Conservation (phyloP, 53 echinoderm and acorn worm species). For the Holothuria leucospilota region DNA sequence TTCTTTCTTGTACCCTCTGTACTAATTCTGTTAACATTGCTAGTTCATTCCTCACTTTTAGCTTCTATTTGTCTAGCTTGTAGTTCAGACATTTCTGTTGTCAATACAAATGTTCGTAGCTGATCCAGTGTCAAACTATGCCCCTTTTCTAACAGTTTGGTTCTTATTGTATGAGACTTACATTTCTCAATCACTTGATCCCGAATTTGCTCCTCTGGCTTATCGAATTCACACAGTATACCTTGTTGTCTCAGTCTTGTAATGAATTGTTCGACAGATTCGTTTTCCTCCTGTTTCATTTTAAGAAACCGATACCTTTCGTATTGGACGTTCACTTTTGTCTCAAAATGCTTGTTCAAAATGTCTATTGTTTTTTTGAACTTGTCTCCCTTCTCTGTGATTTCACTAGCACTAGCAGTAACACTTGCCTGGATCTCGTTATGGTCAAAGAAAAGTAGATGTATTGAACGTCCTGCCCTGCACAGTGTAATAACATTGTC, state of each 20-base stretch:
- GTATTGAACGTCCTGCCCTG: slow-evolving; percentile 60
- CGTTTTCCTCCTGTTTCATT: slow-evolving; percentile 46
- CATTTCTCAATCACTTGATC: slow-evolving; percentile 72
- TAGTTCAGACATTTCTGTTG: slow-evolving; percentile 54
- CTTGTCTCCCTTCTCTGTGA: too few relatives aligned
- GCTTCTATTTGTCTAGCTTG: slow-evolving; percentile 51
- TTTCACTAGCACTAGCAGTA: too few relatives aligned
- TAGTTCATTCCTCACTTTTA: too few relatives aligned
- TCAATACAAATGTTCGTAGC: slow-evolving; percentile 52
- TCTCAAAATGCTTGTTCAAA: slow-evolving; percentile 48
- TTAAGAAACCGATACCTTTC: slow-evolving; percentile 50
- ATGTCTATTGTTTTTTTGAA: slow-evolving; percentile 33
- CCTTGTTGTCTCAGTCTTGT: slow-evolving; percentile 53
- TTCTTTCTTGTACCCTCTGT: slow-evolving; percentile 42
- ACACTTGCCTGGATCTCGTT: background rate
- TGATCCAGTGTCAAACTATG: slow-evolving; percentile 53
- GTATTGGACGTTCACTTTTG: slow-evolving; percentile 56
- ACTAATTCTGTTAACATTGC: background rate
- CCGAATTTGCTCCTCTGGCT: background rate
- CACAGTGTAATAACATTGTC: slow-evolving; percentile 55
- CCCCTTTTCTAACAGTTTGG: slow-evolving; percentile 59
- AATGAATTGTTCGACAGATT: slow-evolving; percentile 60
- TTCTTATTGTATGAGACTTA: slow-evolving; percentile 54
- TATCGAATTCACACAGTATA: slow-evolving; percentile 51
- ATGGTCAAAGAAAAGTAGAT: slow-evolving; percentile 41